Percentiles rank a stretch among this genome's conserved stretches.
These are phyloP conservation scores for Erythrolamprus reginae DNA, from an alignment of 2,113 vertebrate species.

Conservation along the genomic window DNA sequence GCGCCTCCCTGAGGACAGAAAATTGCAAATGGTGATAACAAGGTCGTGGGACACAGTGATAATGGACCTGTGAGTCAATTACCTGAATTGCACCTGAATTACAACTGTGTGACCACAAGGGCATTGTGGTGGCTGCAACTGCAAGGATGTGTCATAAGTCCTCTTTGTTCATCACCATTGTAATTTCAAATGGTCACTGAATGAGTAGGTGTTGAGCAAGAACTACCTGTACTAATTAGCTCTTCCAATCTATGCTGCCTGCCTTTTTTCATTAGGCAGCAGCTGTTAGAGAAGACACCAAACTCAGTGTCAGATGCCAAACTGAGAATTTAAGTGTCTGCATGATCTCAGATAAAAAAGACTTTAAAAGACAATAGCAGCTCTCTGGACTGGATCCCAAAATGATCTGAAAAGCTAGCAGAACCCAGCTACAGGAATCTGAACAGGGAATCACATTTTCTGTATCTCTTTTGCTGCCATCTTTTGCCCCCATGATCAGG, in stretches of 20 bases:
- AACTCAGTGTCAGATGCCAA: not conserved
- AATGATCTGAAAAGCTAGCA: not conserved
- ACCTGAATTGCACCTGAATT: not conserved
- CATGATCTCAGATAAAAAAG: not conserved
- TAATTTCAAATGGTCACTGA: not conserved
- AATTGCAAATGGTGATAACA: no score
- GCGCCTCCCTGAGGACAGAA: no score
- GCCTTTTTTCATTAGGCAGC: not conserved
- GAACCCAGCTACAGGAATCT: not conserved
- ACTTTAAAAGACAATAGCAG: not conserved
- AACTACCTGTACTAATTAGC: not conserved
- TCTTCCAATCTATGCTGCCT: not conserved
- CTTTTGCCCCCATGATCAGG: not conserved
- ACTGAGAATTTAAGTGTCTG: not conserved
- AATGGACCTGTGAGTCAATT: not conserved
- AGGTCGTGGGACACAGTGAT: not conserved
- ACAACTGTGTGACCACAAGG: not conserved
- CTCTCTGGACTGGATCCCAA: not conserved
- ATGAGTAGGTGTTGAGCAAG: not conserved
- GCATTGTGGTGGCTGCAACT: not conserved
- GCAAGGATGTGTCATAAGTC: not conserved
- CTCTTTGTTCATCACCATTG: not conserved
- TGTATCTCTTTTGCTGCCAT: not conserved
- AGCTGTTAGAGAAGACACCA: not conserved
- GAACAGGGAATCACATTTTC: not conserved